These are phyloP conservation scores for Blera fallax DNA, from an alignment of 2,888 invertebrate species.

Conservation along the genomic window DNA sequence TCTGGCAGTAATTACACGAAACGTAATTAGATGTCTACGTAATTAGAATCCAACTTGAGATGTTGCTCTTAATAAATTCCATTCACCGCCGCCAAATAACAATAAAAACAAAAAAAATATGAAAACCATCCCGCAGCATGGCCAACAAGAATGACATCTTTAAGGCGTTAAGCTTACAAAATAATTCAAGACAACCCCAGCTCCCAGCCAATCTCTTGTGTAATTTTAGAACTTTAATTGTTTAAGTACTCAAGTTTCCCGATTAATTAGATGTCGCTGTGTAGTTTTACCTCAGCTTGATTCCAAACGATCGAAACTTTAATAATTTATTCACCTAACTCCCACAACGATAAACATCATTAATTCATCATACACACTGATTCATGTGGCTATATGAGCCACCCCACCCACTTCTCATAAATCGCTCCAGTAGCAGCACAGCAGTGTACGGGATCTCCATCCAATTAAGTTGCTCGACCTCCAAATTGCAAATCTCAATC, in stretches of 20 bases:
- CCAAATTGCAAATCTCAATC: conserved; percentile 69
- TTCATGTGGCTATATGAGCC: conserved; percentile 24
- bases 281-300: conserved; percentile 24
- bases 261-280: conserved; percentile 59
- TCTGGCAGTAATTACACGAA: conserved; percentile 33
- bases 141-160: background rate
- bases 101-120: conserved; percentile 41
- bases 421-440: conserved; percentile 19
- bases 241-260: conserved; percentile 61
- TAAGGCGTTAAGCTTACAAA: background rate
- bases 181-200: background rate
- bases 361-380: conserved; percentile 66
- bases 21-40: conserved; percentile 49
- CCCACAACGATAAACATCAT: conserved; percentile 64
- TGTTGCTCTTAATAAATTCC: conserved; percentile 9
- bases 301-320: conserved; percentile 44
- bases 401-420: conserved; percentile 41
- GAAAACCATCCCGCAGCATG: conserved; percentile 9
- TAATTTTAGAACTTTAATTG: conserved; percentile 50
- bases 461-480: conserved; percentile 72
- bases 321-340: conserved; percentile 65
- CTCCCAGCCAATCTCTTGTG: background rate
- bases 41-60: conserved; percentile 52
- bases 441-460: conserved; percentile 41
- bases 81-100: conserved; percentile 12